Conservation (phyloP, 2,113 vertebrate species). For the Anarrhichthys ocellatus region DNA sequence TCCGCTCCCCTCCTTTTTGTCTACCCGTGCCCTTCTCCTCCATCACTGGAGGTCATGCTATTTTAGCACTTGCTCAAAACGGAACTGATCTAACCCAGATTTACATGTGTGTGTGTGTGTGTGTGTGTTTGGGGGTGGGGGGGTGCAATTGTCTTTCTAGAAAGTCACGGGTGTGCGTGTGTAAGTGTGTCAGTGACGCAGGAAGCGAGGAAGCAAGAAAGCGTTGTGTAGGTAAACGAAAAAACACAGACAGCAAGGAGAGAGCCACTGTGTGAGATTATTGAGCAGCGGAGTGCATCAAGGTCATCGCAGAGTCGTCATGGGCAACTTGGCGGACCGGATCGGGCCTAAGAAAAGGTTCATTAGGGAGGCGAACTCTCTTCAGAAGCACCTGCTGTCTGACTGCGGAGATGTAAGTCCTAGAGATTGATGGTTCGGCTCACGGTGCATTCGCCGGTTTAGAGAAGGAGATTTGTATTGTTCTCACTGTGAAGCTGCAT, state of each 20-base stretch:
- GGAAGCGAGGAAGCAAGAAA: constrained; percentile 53
- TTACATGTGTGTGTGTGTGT: constrained; percentile 45
- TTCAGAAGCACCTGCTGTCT: constrained; percentile 80
- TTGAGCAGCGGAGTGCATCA: constrained; percentile 29
- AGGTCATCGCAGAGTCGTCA: constrained; percentile 62
- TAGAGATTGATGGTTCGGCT: background rate
- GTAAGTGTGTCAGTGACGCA: constrained; percentile 76
- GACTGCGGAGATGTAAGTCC: constrained; percentile 81
- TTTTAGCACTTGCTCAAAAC: constrained; percentile 80
- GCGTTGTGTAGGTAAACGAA: constrained; percentile 48
- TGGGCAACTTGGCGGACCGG: constrained; percentile 82
- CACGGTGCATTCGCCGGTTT: background rate
- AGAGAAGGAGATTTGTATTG: background rate
- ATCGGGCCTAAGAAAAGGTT: constrained; percentile 74
- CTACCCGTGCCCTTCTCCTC: constrained; percentile 61
- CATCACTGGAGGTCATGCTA: constrained; percentile 74
- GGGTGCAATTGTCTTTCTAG: constrained; percentile 55
- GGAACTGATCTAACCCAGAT: constrained; percentile 81
- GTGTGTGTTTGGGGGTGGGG: background rate
- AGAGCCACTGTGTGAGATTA: constrained; percentile 25
- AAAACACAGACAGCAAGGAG: constrained; percentile 37
- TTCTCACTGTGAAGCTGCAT: background rate
- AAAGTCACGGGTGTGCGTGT: constrained; percentile 57
- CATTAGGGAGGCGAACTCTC: constrained; percentile 68
- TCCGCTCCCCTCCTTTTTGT: constrained; percentile 49